Conservation (phyloP, 2,888 invertebrate species). For the Drosophila longiperda region DNA sequence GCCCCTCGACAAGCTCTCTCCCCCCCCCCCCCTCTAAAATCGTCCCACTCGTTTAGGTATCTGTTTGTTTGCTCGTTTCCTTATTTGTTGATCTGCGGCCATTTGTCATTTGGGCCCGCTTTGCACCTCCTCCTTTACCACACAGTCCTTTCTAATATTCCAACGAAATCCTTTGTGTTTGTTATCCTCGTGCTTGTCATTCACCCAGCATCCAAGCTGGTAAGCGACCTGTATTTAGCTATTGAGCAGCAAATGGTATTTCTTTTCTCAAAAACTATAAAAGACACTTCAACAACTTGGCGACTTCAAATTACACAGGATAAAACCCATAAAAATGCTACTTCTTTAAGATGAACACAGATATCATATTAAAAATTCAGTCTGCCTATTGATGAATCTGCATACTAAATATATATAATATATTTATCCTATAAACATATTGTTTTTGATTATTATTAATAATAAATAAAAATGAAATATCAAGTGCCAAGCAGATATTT, state of each 20-base stretch:
- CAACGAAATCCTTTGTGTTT: conserved; percentile 23
- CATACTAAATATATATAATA: too few relatives aligned
- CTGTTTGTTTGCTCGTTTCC: conserved; percentile 26
- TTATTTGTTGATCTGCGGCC: conserved; percentile 57
- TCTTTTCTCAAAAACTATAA: not conserved
- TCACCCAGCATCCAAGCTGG: not conserved
- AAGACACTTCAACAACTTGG: not conserved
- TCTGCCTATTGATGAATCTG: not conserved
- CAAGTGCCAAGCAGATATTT: not conserved
- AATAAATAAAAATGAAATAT: too few relatives aligned
- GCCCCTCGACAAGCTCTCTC: not conserved
- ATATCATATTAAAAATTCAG: not conserved
- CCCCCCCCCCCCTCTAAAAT: not conserved
- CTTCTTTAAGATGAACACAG: not conserved
- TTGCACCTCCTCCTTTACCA: conserved; percentile 3
- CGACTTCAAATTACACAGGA: not conserved
- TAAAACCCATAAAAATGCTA: not conserved
- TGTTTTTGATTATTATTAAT: too few relatives aligned
- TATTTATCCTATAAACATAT: too few relatives aligned
- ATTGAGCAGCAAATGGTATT: not conserved
- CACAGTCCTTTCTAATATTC: conserved; percentile 26
- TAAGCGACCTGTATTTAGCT: not conserved
- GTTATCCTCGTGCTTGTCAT: not conserved
- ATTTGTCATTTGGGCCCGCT: conserved; percentile 43
- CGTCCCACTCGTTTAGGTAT: conserved; percentile 9